A percentile compares a stretch with the other conserved stretches of the same genome.
Conservation (phyloP, 2,797 vertebrate genomes). For the Lycodopsis pacificus region DNA sequence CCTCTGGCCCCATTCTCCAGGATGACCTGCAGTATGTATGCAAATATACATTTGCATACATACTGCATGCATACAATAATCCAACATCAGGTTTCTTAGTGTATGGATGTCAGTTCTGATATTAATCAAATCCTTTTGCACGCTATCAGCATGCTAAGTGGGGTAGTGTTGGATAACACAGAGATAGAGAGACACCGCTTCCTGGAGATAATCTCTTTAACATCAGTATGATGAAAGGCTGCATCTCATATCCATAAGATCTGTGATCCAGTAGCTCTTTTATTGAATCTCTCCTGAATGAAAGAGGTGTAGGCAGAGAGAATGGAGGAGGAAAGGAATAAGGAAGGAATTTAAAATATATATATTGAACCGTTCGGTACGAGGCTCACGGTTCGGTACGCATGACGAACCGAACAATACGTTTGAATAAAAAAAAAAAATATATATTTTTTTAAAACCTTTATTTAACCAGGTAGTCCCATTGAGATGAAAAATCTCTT, state of each 20-base stretch:
- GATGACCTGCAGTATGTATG: slow-evolving; percentile 55
- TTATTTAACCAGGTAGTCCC: too few relatives aligned
- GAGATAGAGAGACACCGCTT: slow-evolving; percentile 53
- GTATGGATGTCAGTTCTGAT: slow-evolving; percentile 57
- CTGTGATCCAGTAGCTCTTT: slow-evolving; percentile 54
- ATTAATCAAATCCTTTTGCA: slow-evolving; percentile 70
- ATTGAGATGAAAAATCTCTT: too few relatives aligned
- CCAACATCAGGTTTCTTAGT: slow-evolving; percentile 45
- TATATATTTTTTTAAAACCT: too few relatives aligned
- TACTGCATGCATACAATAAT: slow-evolving; percentile 27
- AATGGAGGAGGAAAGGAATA: slow-evolving; percentile 38
- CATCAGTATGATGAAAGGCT: slow-evolving; percentile 74
- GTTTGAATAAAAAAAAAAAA: too few relatives aligned
- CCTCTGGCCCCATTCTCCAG: slow-evolving; percentile 13
- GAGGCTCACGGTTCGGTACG: too few relatives aligned
- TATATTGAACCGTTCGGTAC: too few relatives aligned
- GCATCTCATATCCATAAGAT: slow-evolving; percentile 67
- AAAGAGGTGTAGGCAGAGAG: slow-evolving; percentile 48
- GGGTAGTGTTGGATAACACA: slow-evolving; percentile 61
- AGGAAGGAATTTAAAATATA: too few relatives aligned
- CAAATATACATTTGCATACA: slow-evolving; percentile 42
- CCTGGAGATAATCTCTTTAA: slow-evolving; percentile 75
- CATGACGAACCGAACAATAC: too few relatives aligned
- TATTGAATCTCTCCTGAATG: slow-evolving; percentile 61
- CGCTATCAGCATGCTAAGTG: slow-evolving; percentile 60